A percentile compares a stretch with the other conserved stretches of the same genome.
These are phyloP conservation scores for Onthophagus taurus DNA, from an alignment of 1,140 invertebrate genomes.

Conservation along the genomic window DNA sequence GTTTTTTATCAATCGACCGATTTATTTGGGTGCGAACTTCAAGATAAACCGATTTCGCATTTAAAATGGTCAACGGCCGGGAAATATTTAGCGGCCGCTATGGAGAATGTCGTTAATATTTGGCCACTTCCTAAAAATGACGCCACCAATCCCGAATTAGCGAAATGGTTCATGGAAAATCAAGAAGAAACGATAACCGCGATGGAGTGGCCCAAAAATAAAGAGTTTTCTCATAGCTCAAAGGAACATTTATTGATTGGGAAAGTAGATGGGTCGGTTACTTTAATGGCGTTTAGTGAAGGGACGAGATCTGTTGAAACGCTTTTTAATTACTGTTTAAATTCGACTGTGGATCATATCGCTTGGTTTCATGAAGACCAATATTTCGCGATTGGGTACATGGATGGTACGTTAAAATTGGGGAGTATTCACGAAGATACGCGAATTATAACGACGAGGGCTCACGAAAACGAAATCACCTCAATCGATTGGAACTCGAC, in stretches of 20 bases:
- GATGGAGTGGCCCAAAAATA: conserved; percentile 41
- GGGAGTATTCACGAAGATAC: conserved; percentile 36
- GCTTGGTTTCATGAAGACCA: conserved; percentile 48
- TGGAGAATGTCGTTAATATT: conserved; percentile 51
- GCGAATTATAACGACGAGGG: conserved; percentile 38
- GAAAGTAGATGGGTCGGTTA: conserved; percentile 43
- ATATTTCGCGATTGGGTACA: conserved; percentile 46
- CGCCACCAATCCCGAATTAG: conserved; percentile 14
- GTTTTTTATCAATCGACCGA: conserved; percentile 48
- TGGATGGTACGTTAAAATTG: conserved; percentile 47
- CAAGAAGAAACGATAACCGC: conserved; percentile 43
- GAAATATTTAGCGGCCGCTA: conserved; percentile 45
- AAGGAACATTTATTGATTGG: conserved; percentile 45
- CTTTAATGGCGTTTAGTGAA: conserved; percentile 30
- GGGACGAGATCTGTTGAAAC: conserved; percentile 33
- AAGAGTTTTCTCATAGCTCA: conserved; percentile 29
- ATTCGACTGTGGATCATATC: conserved; percentile 45
- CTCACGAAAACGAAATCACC: conserved; percentile 40
- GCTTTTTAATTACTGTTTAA: conserved; percentile 38
- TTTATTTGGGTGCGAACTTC: conserved; percentile 42
- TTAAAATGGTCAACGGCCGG: conserved; percentile 47
- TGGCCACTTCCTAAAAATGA: conserved; percentile 34
- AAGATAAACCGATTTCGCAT: conserved; percentile 43
- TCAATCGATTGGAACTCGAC: conserved; percentile 42
- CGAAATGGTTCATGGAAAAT: conserved; percentile 36